Evolutionary conservation across 2,888 invertebrate species (phyloP).

Genomic region (Caenorhabditis sp.): DNA sequence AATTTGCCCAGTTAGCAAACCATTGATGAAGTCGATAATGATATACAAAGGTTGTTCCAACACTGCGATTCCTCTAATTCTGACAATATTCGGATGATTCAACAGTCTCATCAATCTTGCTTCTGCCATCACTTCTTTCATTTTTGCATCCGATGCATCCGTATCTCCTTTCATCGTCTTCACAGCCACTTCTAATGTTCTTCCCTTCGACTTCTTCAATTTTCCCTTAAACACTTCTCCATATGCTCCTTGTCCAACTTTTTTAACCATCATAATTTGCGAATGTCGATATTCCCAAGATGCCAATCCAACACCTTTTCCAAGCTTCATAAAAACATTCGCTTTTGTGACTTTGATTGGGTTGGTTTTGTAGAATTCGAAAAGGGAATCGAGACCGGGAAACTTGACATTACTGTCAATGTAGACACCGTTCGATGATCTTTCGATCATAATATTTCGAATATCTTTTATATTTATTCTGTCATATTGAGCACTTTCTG

Average conservation of each 20-base stretch:
- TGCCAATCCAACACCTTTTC: not conserved
- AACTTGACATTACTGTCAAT: constrained; percentile 7
- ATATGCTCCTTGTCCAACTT: constrained; percentile 40
- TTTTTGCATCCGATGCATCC: constrained; percentile 23
- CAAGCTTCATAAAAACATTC: not conserved
- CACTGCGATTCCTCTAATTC: constrained; percentile 72
- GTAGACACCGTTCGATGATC: constrained; percentile 2
- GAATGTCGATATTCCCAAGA: constrained; percentile 36
- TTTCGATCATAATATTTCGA: constrained; percentile 19
- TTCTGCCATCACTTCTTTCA: constrained; percentile 44
- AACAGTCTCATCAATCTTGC: constrained; percentile 41
- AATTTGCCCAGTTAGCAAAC: not conserved
- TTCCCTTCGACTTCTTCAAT: constrained; percentile 16
- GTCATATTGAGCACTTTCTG: constrained; percentile 2
- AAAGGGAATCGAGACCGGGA: constrained; percentile 12
- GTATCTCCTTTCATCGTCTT: constrained; percentile 36
- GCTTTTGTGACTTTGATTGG: constrained; percentile 9
- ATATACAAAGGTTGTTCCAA: constrained; percentile 82
- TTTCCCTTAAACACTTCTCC: constrained; percentile 41
- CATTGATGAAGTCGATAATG: constrained; percentile 36
- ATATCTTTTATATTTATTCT: constrained; percentile 4
- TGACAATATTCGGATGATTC: constrained; percentile 48
- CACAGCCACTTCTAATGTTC: constrained; percentile 31
- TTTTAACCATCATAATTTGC: constrained; percentile 24
- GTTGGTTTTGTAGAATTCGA: constrained; percentile 9